Base-by-base conservation (phyloP, 2,797 vertebrate species). In the Squalus acanthias region DNA sequence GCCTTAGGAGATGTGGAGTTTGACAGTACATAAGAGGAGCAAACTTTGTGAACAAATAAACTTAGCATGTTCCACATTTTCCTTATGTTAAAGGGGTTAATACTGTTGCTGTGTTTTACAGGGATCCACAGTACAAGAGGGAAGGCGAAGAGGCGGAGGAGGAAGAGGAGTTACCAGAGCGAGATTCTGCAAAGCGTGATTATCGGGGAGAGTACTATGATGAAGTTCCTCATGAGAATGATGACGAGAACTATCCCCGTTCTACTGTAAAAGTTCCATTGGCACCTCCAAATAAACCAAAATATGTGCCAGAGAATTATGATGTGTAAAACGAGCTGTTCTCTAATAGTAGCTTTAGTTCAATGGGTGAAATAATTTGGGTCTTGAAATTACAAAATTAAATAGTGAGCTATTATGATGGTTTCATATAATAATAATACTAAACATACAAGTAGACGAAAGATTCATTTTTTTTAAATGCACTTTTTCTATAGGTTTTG, bases 281-380 rank as follows among this genome's bases (percentile, higher is more conserved):
- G 70, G 94, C 29, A 29, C 94, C 94, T 33, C 94, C 94, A 26
- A 74, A 95, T n/a, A 74, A 74, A 74, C 94, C 69, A 9, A 29
- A 6, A 33, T 57, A 76, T 9, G 12, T 20, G 13, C 94, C 46
- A 72, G 70, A 95, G 1, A 60, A 76, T 57, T 13, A 74, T 33
- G 67, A 74, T 15, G 94, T 60, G 26, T 95, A 72, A 76, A 57
- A 46, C 3, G 9, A 67, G 69, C 29, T 12, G 33, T 57, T 76
- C 13, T 33, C 50, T 46, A 74, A 74, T 57, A 60, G 53, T 93
- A 69, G 65, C 91, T 93, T 93, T 69, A 69, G 63, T 93, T n/a
- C 8, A 93, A 93, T 50, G 22, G 93, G 50, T 72, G 24, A 57
- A 57, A 60, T 95, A 24, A 94, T 70, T 57, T 74, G 50, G 46